These are phyloP conservation scores for Acipenser oxyrinchus DNA, from an alignment of 2,797 vertebrate genomes.

Conservation along the genomic window DNA sequence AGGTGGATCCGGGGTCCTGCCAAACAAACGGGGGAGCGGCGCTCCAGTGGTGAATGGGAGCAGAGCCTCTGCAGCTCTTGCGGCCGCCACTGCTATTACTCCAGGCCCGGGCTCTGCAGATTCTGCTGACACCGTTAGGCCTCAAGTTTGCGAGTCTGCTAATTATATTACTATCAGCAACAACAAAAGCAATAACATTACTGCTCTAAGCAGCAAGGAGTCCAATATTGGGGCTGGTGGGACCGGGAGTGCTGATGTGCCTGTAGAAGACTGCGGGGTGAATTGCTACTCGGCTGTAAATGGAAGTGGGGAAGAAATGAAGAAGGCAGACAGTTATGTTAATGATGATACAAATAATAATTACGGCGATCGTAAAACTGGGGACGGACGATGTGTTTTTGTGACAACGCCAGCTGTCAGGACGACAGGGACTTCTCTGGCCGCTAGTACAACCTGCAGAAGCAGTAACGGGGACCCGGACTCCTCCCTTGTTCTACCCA, in stretches of 20 bases:
- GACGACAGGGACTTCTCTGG: background rate
- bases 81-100: constrained; percentile 24
- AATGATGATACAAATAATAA: constrained; percentile 25
- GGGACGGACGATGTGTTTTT: constrained; percentile 21
- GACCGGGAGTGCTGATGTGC: constrained; percentile 19
- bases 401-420: constrained; percentile 2
- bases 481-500: background rate
- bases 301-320: constrained; percentile 21
- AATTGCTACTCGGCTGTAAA: constrained; percentile 16
- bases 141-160: constrained; percentile 29
- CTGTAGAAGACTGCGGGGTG: constrained; percentile 12
- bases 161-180: constrained; percentile 16
- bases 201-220: background rate
- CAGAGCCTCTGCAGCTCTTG: constrained; percentile 26
- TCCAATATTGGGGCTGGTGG: constrained; percentile 20
- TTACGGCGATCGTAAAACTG: constrained; percentile 11
- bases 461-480: constrained; percentile 18
- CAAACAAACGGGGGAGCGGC: constrained; percentile 29
- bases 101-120: constrained; percentile 25
- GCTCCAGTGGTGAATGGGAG: constrained; percentile 28
- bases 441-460: constrained; percentile 12
- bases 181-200: constrained; percentile 16
- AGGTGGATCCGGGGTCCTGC: constrained; percentile 27
- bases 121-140: constrained; percentile 27
- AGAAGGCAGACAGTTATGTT: constrained; percentile 22